Conservation (phyloP, 2,888 invertebrate species). For the Acrobasis consociella region DNA sequence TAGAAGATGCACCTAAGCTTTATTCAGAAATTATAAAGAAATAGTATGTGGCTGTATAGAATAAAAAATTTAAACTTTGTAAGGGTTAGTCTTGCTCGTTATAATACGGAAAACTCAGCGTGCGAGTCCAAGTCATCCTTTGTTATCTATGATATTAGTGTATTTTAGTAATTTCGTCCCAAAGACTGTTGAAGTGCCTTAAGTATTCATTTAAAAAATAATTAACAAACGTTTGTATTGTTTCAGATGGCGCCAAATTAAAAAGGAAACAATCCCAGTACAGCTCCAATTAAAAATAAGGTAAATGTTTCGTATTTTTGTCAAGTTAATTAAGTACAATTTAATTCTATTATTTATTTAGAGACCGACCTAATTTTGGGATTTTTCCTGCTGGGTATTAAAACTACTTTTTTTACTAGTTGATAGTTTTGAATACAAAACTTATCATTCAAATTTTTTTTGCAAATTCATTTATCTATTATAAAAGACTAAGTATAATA, state of each 20-base stretch:
- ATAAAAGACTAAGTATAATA: no score
- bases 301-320: slow-evolving; percentile 6
- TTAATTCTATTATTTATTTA: not conserved
- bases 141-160: not conserved
- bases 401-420: no score
- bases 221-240: slow-evolving; percentile 23
- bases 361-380: not conserved
- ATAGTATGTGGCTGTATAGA: no score
- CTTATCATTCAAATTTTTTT: no score
- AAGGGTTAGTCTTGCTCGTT: no score
- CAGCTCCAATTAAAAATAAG: slow-evolving; percentile 2
- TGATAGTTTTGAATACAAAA: no score
- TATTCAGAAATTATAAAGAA: no score
- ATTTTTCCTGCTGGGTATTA: not conserved
- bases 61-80: no score
- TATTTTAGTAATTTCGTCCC: not conserved
- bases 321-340: slow-evolving; percentile 2
- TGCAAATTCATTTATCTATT: no score
- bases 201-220: not conserved
- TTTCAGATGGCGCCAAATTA: slow-evolving; percentile 34
- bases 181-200: not conserved
- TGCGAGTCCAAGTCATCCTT: not conserved
- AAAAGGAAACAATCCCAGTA: slow-evolving; percentile 10
- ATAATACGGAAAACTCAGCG: no score
- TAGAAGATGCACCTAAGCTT: no score